A percentile compares a stretch with the other conserved stretches of the same genome.
Evolutionary conservation across 1,140 invertebrate species (phyloP).

Genomic region (Carposina sasakii): DNA sequence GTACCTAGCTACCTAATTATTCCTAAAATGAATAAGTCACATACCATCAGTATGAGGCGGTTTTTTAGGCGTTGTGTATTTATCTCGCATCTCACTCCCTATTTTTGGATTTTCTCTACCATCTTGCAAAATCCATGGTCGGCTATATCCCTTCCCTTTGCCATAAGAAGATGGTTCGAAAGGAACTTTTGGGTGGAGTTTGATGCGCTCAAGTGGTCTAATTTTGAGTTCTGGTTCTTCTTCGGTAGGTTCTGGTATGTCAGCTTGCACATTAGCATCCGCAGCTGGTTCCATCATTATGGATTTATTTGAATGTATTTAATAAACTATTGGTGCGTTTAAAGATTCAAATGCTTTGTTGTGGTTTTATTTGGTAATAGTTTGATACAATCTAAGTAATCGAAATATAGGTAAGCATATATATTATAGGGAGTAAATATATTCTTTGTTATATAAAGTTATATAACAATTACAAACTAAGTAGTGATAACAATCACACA

Average conservation of each 20-base stretch:
- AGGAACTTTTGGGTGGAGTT: conserved; percentile 51
- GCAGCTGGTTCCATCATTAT: conserved; percentile 14
- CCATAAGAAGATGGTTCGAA: conserved; percentile 57
- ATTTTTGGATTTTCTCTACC: conserved; percentile 38
- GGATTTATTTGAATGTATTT: no score
- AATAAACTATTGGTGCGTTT: no score
- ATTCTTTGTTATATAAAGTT: no score
- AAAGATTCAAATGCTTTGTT: no score
- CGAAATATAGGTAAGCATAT: no score
- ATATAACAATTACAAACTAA: no score
- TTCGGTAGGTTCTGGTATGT: conserved; percentile 42
- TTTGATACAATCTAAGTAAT: no score
- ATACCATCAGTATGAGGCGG: conserved; percentile 1
- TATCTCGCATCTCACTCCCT: conserved; percentile 58
- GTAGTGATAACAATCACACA: no score
- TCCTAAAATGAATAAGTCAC: no score
- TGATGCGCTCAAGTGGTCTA: conserved; percentile 52
- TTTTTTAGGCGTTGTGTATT: conserved; percentile 46
- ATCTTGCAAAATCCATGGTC: conserved; percentile 61
- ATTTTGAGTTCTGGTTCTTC: conserved; percentile 50
- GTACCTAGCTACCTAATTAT: no score
- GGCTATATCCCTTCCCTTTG: conserved; percentile 56
- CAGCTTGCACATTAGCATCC: conserved; percentile 45
- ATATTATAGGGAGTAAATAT: no score
- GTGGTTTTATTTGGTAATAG: conserved; percentile 7